Conservation (phyloP, 2,113 vertebrate genomes). For the Ptyas mucosa region DNA sequence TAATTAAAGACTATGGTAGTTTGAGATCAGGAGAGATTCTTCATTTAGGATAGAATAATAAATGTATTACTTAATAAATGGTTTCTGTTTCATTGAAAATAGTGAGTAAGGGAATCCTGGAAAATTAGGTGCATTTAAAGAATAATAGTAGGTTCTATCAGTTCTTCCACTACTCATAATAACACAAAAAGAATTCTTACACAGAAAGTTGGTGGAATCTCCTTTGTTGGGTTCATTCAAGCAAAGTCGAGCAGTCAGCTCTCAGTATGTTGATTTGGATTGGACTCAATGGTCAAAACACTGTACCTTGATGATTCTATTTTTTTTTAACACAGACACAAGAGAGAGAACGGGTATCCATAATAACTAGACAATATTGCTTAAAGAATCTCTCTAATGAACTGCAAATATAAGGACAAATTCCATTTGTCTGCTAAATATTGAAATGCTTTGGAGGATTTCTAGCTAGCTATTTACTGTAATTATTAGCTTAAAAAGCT, state of each 20-base stretch:
- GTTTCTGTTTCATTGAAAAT: not conserved
- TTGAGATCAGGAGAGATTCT: not conserved
- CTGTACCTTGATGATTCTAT: not conserved
- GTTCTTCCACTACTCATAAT: not conserved
- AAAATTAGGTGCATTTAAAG: not conserved
- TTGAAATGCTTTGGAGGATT: conserved; percentile 9
- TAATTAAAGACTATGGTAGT: not conserved
- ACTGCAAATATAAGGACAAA: not conserved
- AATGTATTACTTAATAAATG: not conserved
- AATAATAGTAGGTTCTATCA: not conserved
- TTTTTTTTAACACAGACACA: not conserved
- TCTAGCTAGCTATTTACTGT: not conserved
- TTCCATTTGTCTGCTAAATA: not conserved
- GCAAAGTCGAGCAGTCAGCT: not conserved
- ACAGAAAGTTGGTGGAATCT: not conserved
- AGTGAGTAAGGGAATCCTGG: not conserved
- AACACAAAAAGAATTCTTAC: not conserved
- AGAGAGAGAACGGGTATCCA: not conserved
- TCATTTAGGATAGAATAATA: not conserved
- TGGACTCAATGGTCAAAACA: not conserved
- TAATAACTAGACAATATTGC: not conserved
- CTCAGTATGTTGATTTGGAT: not conserved
- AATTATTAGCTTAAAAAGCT: conserved; percentile 4
- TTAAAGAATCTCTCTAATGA: conserved; percentile 1
- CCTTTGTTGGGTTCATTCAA: not conserved